These are phyloP conservation scores for Lytechinus pictus DNA, from an alignment of 35 echinoderm and acorn worm genomes.

Conservation along the genomic window DNA sequence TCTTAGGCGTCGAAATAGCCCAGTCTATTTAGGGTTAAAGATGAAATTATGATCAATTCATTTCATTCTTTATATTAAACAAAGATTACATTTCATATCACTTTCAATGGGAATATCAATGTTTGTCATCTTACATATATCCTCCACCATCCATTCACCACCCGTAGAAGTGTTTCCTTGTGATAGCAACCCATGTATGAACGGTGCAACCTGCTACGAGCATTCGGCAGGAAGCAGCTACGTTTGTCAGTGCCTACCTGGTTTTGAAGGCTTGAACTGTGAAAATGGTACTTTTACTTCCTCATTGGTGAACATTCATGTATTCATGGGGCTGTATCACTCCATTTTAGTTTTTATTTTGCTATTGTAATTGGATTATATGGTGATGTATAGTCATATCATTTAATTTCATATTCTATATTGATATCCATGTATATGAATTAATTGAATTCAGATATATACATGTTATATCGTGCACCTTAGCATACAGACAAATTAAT, in stretches of 20 bases:
- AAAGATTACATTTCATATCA: neutral
- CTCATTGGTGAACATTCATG: neutral
- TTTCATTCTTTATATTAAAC: neutral
- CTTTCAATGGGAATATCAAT: neutral
- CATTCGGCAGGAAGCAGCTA: slow-evolving; percentile 23
- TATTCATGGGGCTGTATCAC: neutral
- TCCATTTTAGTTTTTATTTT: too few relatives aligned
- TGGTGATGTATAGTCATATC: neutral
- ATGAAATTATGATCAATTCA: neutral
- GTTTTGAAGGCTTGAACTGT: slow-evolving; percentile 75
- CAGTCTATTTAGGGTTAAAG: too few relatives aligned
- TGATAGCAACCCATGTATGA: slow-evolving; percentile 82
- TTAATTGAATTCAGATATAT: neutral
- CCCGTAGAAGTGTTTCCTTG: slow-evolving; percentile 59
- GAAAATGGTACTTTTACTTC: slow-evolving; percentile 70
- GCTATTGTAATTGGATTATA: neutral
- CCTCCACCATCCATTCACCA: neutral
- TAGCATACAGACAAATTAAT: too few relatives aligned
- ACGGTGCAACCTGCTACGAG: slow-evolving; percentile 69
- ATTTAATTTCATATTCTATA: neutral
- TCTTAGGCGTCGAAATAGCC: too few relatives aligned
- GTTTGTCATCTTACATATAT: neutral
- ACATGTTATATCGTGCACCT: neutral
- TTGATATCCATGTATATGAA: neutral
- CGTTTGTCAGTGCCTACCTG: slow-evolving; percentile 76